These are phyloP conservation scores for Cosmorhoe ocellata DNA, from an alignment of 2,888 invertebrate genomes.

Conservation along the genomic window DNA sequence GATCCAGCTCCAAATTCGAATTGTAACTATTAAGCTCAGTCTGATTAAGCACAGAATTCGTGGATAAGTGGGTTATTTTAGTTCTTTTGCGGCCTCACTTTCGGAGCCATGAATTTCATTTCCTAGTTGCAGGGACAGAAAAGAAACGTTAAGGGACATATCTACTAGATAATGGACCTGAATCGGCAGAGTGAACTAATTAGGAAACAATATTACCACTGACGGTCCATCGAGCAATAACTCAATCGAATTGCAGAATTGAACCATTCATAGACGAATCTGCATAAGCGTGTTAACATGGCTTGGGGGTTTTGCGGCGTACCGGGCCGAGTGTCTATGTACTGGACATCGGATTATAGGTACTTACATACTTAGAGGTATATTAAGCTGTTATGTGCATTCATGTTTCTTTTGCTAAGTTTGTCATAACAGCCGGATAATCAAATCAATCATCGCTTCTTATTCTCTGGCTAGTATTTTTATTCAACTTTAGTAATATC, in stretches of 20 bases:
- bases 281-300: conserved; percentile 75
- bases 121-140: not conserved
- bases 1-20: conserved; percentile 25
- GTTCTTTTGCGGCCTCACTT: conserved; percentile 8
- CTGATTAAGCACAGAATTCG: conserved; percentile 20
- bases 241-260: conserved; percentile 63
- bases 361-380: conserved; percentile 31
- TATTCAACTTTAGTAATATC: no score
- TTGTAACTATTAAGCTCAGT: conserved; percentile 19
- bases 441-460: no score
- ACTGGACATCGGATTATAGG: conserved; percentile 35
- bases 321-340: conserved; percentile 54
- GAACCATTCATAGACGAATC: conserved; percentile 77
- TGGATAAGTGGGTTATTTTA: conserved; percentile 15
- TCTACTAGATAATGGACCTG: conserved; percentile 27
- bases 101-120: conserved; percentile 7
- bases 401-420: conserved; percentile 21
- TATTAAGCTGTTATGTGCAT: conserved; percentile 1
- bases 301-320: conserved; percentile 69
- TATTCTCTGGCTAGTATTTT: no score
- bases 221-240: conserved; percentile 58
- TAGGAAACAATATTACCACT: conserved; percentile 50
- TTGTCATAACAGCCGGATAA: conserved; percentile 28
- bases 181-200: conserved; percentile 43
- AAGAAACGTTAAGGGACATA: no score